Base-by-base conservation (phyloP, 2,797 vertebrate genomes). In the Smutsia temminckii region DNA sequence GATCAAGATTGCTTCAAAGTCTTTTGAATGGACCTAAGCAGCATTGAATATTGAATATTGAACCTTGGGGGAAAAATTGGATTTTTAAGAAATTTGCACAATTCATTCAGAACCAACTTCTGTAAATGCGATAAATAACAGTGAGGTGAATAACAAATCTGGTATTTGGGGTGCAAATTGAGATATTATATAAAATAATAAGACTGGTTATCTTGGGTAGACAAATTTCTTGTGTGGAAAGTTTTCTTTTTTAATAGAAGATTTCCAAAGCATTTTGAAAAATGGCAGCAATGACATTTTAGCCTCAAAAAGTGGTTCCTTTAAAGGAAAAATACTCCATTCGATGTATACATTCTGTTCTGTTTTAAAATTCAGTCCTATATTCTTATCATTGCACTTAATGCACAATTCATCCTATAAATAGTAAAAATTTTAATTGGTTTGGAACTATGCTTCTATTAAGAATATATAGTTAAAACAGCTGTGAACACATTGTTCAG, bases 271-370 rank as follows among this genome's bases (percentile, higher is more conserved):
- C 27, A 59, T 34, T 81, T 59, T 34, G 51, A 53, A 77, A 92
- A 90, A 77, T 86, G 71, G 6, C 53, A 79, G 8, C 32, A 84
- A 59, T 88, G 53, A 57, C 42, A 89, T 32, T 53, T 72, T 85
- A 89, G 3, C 75, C 25, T 96, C 91, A 32, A 68, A 85, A 96
- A 89, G 34, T 51, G 7, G 51, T 95, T 95, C 32, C 77, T 97
- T 95, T 95, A 92, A 96, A 97, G 94, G 84, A 92, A 96, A 83
- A 95, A 95, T 95, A 91, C 77, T 94, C 53, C 68, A 71, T 96
- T 96, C 87, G 88, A 95, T 96, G 37, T 96, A 97, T 79, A 84
- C 57, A 91, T 94, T 93, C 94, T 16, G n/a, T 85, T 97, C 75
- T 91, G 29, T 81, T 94, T 46, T 95, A 78, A 96, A 96, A 85